Base-by-base conservation (phyloP, 2,888 invertebrate genomes). In the Acleris cristana region DNA sequence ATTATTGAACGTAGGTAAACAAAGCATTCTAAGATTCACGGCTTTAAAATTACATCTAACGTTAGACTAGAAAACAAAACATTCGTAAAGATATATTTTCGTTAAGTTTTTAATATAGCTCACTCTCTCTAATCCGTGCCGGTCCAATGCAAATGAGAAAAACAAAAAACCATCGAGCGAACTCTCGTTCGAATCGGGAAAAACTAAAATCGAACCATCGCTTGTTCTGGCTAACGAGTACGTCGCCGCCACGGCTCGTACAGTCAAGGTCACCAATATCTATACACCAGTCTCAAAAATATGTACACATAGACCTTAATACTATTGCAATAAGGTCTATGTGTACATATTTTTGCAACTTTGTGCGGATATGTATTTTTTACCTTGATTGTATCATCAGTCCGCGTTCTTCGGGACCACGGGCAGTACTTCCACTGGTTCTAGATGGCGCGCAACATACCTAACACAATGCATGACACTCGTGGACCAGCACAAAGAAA, bases 1-100 rank as follows among this genome's bases (percentile, higher is more conserved):
- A 82, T 81, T 75, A 84, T 81, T 84, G 79, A 85, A 76, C 78
- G 80, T 77, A 75, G 70, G 79, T 76, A 75, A 66, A 80, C 80
- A 79, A 81, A 80, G 74, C 70, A 72, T 76, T 73, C 71, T 71
- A 73, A 73, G 70, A 75, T 75, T 76, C 72, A 74, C 76, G 74
- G 74, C 73, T 73, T 63, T 71, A 66, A 68, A 74, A 80, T 79
- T 84, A 86, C 75, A 83, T 76, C 87, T 88, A 90, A 84, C 78
- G 82, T 86, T 88, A 90, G 91, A 92, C 91, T 92, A 92, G 91
- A 91, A 85, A 87, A 83, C 77, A 89, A 88, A 87, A 86, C 84
- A 81, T 86, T 83, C 77, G 81, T 83, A 87, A 76, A 87, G 78
- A 87, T 81, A 84, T 82, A 83, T 80, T 79, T 82, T 72, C 76